Percentiles rank a stretch among this genome's conserved stretches.
phyloP scores from a whole-genome alignment of 2,888 invertebrate species.

The Alloplasta piceator region DNA sequence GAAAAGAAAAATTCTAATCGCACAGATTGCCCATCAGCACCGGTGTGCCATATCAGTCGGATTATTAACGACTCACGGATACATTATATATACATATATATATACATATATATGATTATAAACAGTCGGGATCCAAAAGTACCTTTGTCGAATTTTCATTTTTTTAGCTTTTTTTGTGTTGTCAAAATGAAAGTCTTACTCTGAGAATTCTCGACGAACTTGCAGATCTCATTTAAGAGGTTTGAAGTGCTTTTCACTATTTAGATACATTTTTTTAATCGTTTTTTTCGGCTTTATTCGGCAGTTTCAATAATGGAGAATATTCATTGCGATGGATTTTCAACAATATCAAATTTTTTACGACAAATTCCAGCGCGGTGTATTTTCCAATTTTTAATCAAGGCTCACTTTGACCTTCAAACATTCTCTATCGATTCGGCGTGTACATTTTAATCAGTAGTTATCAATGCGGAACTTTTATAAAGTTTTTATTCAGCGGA shows the following conservation, averaged over 20 bases:
- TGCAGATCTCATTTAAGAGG: conserved; percentile 14
- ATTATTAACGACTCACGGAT: conserved; percentile 50
- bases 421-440: too few species aligned
- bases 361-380: too few species aligned
- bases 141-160: conserved; percentile 33
- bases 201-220: too few species aligned
- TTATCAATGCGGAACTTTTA: too few species aligned
- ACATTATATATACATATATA: conserved; percentile 65
- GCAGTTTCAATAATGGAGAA: too few species aligned
- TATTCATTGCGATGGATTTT: too few species aligned
- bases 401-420: too few species aligned
- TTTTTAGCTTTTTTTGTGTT: conserved; percentile 27
- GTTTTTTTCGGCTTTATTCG: neutral
- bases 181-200: too few species aligned
- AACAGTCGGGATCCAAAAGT: conserved; percentile 59
- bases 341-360: too few species aligned
- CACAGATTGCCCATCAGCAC: conserved; percentile 55
- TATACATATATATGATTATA: conserved; percentile 62
- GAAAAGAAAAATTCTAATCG: conserved; percentile 18
- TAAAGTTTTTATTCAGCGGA: too few species aligned
- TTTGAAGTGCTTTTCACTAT: neutral
- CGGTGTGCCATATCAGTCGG: conserved; percentile 62
- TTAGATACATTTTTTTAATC: neutral
- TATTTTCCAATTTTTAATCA: too few species aligned
- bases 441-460: too few species aligned